phyloP scores from a whole-genome alignment of 2,888 invertebrate species.

The Corythucha ciliata region DNA sequence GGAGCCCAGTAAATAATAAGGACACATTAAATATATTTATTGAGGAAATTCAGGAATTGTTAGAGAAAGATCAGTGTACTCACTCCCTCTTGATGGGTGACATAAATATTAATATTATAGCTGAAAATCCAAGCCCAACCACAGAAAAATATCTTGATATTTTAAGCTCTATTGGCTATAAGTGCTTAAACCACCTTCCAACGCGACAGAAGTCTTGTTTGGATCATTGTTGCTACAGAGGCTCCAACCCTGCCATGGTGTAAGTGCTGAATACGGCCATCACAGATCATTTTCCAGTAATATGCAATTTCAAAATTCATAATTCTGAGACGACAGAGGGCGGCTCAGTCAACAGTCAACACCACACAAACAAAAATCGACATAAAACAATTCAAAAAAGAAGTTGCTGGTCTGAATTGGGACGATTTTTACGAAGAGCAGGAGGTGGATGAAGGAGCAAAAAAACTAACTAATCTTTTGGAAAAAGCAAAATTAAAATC shows the following conservation, averaged over 20 bases:
- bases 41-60: neutral
- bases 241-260: neutral
- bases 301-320: neutral
- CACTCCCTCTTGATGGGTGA: neutral
- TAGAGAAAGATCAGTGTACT: neutral
- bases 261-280: neutral
- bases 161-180: neutral
- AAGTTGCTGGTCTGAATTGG: neutral
- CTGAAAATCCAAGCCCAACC: neutral
- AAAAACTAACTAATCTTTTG: neutral
- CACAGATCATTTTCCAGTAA: neutral
- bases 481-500: neutral
- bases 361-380: no score
- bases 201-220: slow-evolving; percentile 3
- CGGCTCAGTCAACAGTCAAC: no score
- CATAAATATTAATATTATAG: slow-evolving; percentile 6
- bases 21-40: neutral
- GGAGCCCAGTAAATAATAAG: neutral
- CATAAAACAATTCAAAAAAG: neutral
- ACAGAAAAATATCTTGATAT: slow-evolving; percentile 4
- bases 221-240: slow-evolving; percentile 6
- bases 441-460: neutral
- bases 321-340: neutral
- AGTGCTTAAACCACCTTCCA: slow-evolving; percentile 4
- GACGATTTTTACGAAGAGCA: neutral